Conservation (phyloP, 2,888 invertebrate genomes). For the Isoperla grammatica region DNA sequence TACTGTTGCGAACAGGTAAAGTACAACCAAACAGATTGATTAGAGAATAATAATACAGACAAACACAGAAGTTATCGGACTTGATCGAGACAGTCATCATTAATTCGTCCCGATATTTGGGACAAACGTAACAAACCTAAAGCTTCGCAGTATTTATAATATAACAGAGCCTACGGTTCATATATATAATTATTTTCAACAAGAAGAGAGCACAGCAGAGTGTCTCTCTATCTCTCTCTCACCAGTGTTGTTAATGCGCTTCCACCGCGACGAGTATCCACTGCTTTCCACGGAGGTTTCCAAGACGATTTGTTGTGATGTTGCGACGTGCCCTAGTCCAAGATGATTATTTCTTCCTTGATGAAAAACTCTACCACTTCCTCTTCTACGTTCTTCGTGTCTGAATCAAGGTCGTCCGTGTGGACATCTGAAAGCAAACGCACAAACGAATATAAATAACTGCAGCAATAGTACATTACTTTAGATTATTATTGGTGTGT, state of each 20-base stretch:
- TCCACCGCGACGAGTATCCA: background rate
- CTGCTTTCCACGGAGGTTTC: conserved; percentile 22
- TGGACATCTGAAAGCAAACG: conserved; percentile 66
- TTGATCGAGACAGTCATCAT: too few relatives aligned
- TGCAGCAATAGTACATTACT: background rate
- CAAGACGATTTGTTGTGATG: conserved; percentile 16
- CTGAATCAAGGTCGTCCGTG: conserved; percentile 87
- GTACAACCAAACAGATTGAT: background rate
- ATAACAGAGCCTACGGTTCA: too few relatives aligned
- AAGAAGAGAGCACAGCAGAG: too few relatives aligned
- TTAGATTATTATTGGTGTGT: too few relatives aligned
- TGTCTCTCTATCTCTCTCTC: too few relatives aligned
- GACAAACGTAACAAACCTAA: too few relatives aligned
- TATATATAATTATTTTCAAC: too few relatives aligned
- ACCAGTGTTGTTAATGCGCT: too few relatives aligned
- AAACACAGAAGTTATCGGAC: too few relatives aligned
- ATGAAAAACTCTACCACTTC: conserved; percentile 97
- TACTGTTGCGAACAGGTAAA: background rate
- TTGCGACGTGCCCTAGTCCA: conserved; percentile 54
- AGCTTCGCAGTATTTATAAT: too few relatives aligned
- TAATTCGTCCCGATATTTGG: too few relatives aligned
- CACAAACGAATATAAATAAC: conserved; percentile 32
- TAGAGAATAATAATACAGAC: too few relatives aligned
- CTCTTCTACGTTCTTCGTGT: conserved; percentile 82
- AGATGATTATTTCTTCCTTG: conserved; percentile 82